phyloP scores from a whole-genome alignment of 2,888 invertebrate genomes.

The Meloe dianella region DNA sequence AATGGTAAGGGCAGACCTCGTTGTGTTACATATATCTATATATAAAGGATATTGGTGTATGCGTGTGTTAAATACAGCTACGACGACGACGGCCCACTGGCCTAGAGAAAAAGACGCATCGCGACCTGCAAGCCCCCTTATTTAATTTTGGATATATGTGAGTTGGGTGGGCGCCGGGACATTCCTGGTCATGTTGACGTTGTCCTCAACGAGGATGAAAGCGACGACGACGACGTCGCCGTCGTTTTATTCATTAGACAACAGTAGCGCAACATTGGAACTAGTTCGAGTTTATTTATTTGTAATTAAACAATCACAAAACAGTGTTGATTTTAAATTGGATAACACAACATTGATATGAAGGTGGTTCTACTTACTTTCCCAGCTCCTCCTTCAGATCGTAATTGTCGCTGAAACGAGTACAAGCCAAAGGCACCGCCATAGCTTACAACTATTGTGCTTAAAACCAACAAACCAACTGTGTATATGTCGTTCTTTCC shows the following conservation, averaged over 20 bases:
- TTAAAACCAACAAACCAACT: conserved; percentile 47
- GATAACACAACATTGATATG: not conserved
- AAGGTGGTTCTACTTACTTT: conserved; percentile 77
- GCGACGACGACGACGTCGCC: not conserved
- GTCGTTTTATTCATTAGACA: not conserved
- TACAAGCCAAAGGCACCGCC: conserved; percentile 90
- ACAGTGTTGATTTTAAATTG: not conserved
- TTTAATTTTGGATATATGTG: not conserved
- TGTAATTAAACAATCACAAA: not conserved
- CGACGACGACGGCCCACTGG: not conserved
- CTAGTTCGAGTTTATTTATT: not conserved
- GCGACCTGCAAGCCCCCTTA: not conserved
- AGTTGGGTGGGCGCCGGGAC: not conserved
- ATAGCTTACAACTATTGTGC: conserved; percentile 62
- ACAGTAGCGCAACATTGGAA: not conserved
- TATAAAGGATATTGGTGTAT: conserved; percentile 10
- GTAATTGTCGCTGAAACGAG: conserved; percentile 99
- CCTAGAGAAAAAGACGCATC: conserved; percentile 3
- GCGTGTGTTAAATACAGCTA: not conserved
- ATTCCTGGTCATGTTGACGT: not conserved
- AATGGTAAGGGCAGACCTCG: conserved; percentile 24
- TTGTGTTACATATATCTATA: not conserved
- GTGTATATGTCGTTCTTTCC: conserved; percentile 47
- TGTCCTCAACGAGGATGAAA: not conserved
- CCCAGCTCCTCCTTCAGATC: conserved; percentile 99